Evolutionary conservation across 2,888 invertebrate species (phyloP), one percentile per base, ranked within the genome.

Genomic region (Nycteola revayana): DNA sequence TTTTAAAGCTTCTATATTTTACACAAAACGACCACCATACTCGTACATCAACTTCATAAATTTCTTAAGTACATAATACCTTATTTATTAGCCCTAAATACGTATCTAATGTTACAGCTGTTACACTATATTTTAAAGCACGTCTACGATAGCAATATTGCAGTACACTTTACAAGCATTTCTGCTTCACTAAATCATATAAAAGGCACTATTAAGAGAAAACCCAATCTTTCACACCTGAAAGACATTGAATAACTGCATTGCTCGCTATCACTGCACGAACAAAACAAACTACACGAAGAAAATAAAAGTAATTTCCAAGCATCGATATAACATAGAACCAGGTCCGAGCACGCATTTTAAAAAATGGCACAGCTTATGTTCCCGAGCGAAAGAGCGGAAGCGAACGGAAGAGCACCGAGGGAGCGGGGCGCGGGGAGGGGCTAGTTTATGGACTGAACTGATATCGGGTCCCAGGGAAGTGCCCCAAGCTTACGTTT

Each of bases 381-480:
- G 72, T 75, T 73, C 68, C 66, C 66, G 55, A 60, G 66, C 64
- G 71, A 60, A 66, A 68, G 72, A 70, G 58, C 70, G 77, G 73
- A 70, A 69, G 65, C 60, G 68, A 62, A 66, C 58, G 73, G 47
- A 37, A 54, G 42, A 58, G 48, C 48, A 41, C 33, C 42, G 54
- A 50, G 54, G 43, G 33, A 31, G 39, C 38, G 48, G 60, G 52
- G 49, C 52, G 59, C 48, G 49, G 57, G 30, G 49, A 37, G 48
- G 44, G 42, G 55, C 76, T 80, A 81, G 75, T 85, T 86, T 86
- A 86, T 86, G 83, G 75, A 81, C 80, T 80, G 81, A 83, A 82
- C 83, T 83, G 84, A 84, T 85, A 85, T 81, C 74, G 75, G 68
- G 69, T 66, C 77, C 75, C 76, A 75, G 82, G 79, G 66, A 82